Evolutionary conservation across 2,888 invertebrate species (phyloP), one percentile per base, ranked within the genome.

Genomic region (Eilema caniola): DNA sequence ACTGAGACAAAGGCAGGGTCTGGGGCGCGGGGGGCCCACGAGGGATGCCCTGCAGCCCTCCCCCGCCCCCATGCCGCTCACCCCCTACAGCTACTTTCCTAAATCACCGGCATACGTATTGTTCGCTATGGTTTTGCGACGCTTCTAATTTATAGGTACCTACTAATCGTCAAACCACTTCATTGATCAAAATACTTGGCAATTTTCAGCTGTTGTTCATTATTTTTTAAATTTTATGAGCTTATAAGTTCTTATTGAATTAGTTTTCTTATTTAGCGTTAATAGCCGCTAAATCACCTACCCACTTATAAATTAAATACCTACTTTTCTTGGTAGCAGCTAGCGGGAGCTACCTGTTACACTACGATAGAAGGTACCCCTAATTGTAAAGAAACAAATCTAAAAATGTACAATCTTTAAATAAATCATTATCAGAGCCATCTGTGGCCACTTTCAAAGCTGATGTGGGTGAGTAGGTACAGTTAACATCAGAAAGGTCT

Each of bases 71-170:
- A 25, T 12, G 16, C 71, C 73, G 28, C 69, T 47, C 64, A 75
- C 72, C 81, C 76, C 85, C 85, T 77, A 78, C 80, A 88, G 94
- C 93, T 89, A 93, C 94, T 94, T 95, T 93, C 93, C 93, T 92
- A 94, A 94, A 93, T 94, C 94, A 94, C 90, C 86, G 89, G 87
- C 87, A 88, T 89, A 90, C 88, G 92, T 92, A 93, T 93, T 94
- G 93, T 93, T 80, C 77, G 74, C 74, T 79, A 82, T 84, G 85
- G 86, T 84, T 86, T 74, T 72, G 75, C 70, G 73, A 67, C 70
- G 74, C 73, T 73, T 73, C 73, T 82, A 82, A 82, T 80, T 82
- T 80, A 78, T 79, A 73, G 68, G 66, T 73, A 73, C 66, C 64
- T 73, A 79, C 80, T 79, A 75, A 82, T 82, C 80, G 71, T 64